Percentiles rank a stretch among this genome's conserved stretches.
phyloP scores from a whole-genome alignment of 2,888 invertebrate genomes.

The Drosophila recens region DNA sequence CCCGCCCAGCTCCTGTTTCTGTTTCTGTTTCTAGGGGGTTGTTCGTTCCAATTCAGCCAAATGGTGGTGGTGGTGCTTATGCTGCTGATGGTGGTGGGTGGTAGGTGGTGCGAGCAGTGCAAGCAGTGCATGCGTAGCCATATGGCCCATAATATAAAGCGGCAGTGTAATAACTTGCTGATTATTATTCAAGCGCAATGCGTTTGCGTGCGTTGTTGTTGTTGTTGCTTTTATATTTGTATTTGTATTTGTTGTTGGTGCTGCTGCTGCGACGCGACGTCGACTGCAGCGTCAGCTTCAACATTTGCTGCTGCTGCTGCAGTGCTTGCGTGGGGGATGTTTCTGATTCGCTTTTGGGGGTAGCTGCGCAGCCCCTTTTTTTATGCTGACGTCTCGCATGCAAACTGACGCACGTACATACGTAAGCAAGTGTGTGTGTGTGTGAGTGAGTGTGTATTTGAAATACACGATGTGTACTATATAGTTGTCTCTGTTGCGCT shows the following conservation, averaged over 20 bases:
- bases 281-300: not conserved
- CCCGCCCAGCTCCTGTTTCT: constrained; percentile 11
- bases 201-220: constrained; percentile 62
- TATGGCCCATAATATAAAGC: constrained; percentile 30
- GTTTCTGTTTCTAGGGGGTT: constrained; percentile 21
- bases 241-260: constrained; percentile 1
- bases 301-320: constrained; percentile 6
- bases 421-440: not conserved
- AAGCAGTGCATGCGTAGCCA: constrained; percentile 74
- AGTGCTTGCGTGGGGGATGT: constrained; percentile 54
- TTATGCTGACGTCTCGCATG: constrained; percentile 14
- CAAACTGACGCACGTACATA: constrained; percentile 3
- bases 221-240: not conserved
- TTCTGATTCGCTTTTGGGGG: constrained; percentile 53
- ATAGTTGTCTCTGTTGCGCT: constrained; percentile 36
- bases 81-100: constrained; percentile 18
- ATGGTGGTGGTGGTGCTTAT: constrained; percentile 22
- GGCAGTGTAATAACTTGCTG: constrained; percentile 7
- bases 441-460: constrained; percentile 1
- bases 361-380: constrained; percentile 58
- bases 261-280: not conserved
- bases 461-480: not conserved
- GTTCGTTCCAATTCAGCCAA: constrained; percentile 14
- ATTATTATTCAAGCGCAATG: constrained; percentile 43
- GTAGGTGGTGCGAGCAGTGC: constrained; percentile 39